Base-by-base conservation (phyloP, 2,797 vertebrate species). In the Lophotriccus pileatus region DNA sequence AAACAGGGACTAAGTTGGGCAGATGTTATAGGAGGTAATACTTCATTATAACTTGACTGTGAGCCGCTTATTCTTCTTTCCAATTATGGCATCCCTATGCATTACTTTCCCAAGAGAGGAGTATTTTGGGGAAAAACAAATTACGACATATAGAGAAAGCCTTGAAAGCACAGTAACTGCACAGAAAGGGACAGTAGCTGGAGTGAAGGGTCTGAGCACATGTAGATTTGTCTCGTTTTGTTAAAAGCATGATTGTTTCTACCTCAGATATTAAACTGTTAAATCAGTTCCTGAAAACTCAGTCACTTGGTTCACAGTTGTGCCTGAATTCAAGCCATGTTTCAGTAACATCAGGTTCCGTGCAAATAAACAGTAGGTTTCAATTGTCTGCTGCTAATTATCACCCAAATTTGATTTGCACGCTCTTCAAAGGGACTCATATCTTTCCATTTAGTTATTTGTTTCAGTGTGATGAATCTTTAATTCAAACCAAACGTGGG, bases 311-410 rank as follows among this genome's bases (percentile, higher is more conserved):
- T 59, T 91, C 79, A 34, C 72, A 34, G 36, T 12, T 12, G 68
- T 37, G 84, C 70, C 75, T 25, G 39, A 87, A 84, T 89, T 93
- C 76, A 77, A 95, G 88, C 66, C 3, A 5, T 14, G 10, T 43
- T 59, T 64, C 90, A 44, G 87, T 24, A 87, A 87, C 78, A 66
- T 88, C 66, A 66, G 74, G 39, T 78, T 92, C 82, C 84, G 67
- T 85, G 90, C 93, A 97, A 96, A 97, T 97, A 97, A 97, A 96
- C 95, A 88, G 84, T 75, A 62, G 72, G 87, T 95, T 96, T 94
- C 87, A 94, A 89, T 96, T 97, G 93, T 96, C 97, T 98, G 97
- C 96, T 97, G 95, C 93, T 97, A 97, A 98, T 98, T 97, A 97
- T 97, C 96, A 84, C 90, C 94, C 88, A 96, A 89, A 96, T 97